phyloP scores from a whole-genome alignment of 1,140 invertebrate genomes.

The Bombus turneri region DNA sequence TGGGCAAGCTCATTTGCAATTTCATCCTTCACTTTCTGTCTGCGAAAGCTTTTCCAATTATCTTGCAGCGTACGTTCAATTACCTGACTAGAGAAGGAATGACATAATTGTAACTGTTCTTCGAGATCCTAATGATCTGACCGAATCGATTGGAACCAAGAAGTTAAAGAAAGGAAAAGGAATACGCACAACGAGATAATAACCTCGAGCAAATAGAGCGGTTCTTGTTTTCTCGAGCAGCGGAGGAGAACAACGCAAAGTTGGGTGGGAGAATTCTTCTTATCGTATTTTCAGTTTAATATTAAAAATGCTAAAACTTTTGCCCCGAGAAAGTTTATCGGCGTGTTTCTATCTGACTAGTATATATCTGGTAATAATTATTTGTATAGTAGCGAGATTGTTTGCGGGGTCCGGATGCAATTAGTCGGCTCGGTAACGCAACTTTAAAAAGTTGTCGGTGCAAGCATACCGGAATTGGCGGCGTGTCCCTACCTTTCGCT shows the following conservation, averaged over 20 bases:
- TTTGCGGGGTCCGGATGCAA: conserved; percentile 47
- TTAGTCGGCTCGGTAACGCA: conserved; percentile 56
- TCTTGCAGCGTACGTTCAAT: not conserved
- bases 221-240: not conserved
- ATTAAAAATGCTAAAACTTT: not conserved
- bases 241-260: not conserved
- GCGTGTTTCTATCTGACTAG: not conserved
- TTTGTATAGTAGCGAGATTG: conserved; percentile 31
- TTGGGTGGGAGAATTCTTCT: not conserved
- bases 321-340: not conserved
- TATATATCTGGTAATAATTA: conserved; percentile 53
- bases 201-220: not conserved
- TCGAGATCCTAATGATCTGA: not conserved
- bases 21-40: not conserved
- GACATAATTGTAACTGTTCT: not conserved
- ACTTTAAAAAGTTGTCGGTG: conserved; percentile 52
- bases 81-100: not conserved
- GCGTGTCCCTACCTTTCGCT: conserved; percentile 10
- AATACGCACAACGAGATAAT: not conserved
- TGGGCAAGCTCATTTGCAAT: not conserved
- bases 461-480: not conserved
- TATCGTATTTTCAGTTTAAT: not conserved
- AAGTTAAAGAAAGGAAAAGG: not conserved
- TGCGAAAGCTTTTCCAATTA: not conserved
- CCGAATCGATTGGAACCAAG: not conserved